Percentiles rank a stretch among this genome's conserved stretches.
Evolutionary conservation across 2,797 vertebrate genomes (phyloP).

Genomic region (Etheostoma perlongum): DNA sequence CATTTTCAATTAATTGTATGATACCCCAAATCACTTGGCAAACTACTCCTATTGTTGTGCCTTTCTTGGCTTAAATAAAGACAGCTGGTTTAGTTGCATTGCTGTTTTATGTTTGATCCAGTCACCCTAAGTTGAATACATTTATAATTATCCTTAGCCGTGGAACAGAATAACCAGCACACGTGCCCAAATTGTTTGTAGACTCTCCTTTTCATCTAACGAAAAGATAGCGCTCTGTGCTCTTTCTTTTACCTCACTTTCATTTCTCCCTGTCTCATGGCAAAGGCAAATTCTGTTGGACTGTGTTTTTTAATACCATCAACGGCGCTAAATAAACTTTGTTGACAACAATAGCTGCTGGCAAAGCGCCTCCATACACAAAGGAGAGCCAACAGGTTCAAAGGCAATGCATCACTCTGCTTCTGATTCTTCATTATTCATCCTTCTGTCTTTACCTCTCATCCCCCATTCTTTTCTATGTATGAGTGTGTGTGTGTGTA

Average conservation of each 20-base stretch:
- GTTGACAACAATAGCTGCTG: constrained; percentile 86
- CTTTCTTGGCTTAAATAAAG: constrained; percentile 60
- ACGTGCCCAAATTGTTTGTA: constrained; percentile 67
- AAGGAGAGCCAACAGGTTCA: constrained; percentile 87
- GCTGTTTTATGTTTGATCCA: constrained; percentile 69
- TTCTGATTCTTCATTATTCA: constrained; percentile 83
- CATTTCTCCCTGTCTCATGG: constrained; percentile 72
- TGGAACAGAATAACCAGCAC: constrained; percentile 55
- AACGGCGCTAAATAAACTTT: constrained; percentile 85
- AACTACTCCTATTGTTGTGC: constrained; percentile 40
- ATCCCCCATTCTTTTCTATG: constrained; percentile 69
- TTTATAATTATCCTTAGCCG: constrained; percentile 73
- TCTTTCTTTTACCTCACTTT: constrained; percentile 64
- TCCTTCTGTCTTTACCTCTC: constrained; percentile 83
- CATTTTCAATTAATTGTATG: constrained; percentile 18
- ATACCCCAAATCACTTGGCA: constrained; percentile 41
- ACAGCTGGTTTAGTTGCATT: constrained; percentile 56
- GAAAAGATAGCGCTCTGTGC: constrained; percentile 66
- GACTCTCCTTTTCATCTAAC: constrained; percentile 79
- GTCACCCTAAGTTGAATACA: constrained; percentile 59
- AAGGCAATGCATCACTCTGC: constrained; percentile 85
- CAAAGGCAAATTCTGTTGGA: constrained; percentile 71
- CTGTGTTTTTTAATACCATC: constrained; percentile 83
- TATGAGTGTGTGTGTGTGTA: constrained; percentile 31
- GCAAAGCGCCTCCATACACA: constrained; percentile 81